A percentile compares a stretch with the other conserved stretches of the same genome.
These are phyloP conservation scores for Phalacrocorax aristotelis DNA, from an alignment of 2,113 vertebrate species.

Conservation along the genomic window DNA sequence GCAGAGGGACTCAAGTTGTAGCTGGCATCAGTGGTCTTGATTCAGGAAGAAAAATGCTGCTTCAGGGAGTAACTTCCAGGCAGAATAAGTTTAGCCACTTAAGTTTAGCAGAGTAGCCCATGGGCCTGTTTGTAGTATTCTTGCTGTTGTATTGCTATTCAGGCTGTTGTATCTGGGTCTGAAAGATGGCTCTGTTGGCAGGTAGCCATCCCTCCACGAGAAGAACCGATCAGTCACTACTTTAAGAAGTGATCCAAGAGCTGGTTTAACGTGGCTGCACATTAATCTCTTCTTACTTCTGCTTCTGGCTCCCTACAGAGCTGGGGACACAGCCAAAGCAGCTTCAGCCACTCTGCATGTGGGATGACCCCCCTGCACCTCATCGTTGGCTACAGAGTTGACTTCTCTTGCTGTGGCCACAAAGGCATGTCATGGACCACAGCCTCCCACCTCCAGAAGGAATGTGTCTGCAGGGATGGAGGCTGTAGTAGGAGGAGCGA, in stretches of 20 bases:
- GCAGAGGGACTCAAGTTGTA: neutral
- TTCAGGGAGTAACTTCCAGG: neutral
- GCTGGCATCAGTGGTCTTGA: accelerated
- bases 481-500: neutral
- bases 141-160: neutral
- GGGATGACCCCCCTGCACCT: accelerated
- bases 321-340: neutral
- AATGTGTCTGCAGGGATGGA: neutral
- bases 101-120: neutral
- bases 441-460: neutral
- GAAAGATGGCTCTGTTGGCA: neutral
- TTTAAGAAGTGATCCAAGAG: neutral
- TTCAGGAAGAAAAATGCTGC: neutral
- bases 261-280: neutral
- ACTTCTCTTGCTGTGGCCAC: neutral
- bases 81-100: neutral
- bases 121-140: neutral
- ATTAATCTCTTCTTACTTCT: neutral
- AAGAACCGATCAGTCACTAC: neutral
- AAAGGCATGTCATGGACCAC: neutral
- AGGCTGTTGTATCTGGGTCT: neutral
- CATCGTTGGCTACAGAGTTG: neutral
- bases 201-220: neutral
- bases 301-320: neutral
- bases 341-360: neutral